Conservation (phyloP, 2,797 vertebrate species). For the Dendrocincla tyrannina region DNA sequence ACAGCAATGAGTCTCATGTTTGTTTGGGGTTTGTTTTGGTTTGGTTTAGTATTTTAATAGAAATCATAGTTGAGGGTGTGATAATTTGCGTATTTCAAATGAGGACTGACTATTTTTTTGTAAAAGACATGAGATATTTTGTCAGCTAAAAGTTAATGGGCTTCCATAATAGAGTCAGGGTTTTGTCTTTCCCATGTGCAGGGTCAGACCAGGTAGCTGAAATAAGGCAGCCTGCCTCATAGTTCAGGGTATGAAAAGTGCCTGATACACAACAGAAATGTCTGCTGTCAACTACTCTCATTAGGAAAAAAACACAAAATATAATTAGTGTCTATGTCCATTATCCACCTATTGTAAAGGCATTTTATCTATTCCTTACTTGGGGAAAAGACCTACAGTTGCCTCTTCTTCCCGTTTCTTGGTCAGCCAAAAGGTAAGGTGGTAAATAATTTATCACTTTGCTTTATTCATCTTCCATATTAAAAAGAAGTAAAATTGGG, state of each 20-base stretch:
- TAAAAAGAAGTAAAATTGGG: neutral
- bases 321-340: neutral
- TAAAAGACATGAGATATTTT: neutral
- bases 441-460: neutral
- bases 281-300: neutral
- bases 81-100: neutral
- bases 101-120: neutral
- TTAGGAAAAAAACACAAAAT: neutral
- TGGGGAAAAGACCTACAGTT: neutral
- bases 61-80: neutral
- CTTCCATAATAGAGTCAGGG: neutral
- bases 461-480: neutral
- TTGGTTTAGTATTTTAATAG: neutral
- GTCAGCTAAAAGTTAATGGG: neutral
- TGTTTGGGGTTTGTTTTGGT: neutral
- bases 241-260: neutral
- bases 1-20: neutral
- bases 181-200: neutral
- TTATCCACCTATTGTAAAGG: neutral
- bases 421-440: neutral
- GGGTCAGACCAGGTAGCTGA: neutral
- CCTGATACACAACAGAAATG: neutral
- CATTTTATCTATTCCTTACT: neutral
- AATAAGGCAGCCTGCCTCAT: neutral
- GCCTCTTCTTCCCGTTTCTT: neutral